Conservation (phyloP, 2,888 invertebrate genomes). For the Gymnoscelis rufifasciata region DNA sequence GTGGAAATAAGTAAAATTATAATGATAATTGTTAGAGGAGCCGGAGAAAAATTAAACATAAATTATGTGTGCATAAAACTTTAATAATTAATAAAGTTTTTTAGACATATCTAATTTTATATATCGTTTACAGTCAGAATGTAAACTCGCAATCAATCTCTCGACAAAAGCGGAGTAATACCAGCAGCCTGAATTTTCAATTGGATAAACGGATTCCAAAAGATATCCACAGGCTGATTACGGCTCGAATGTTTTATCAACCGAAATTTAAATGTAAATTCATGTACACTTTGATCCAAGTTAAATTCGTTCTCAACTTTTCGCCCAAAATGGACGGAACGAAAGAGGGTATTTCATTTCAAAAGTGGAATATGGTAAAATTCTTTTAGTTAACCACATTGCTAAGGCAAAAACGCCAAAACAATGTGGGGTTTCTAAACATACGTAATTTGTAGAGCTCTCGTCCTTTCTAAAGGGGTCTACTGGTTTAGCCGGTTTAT, state of each 20-base stretch:
- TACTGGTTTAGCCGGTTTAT: constrained; percentile 17
- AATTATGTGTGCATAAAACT: no score
- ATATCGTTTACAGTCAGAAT: no score
- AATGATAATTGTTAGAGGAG: no score
- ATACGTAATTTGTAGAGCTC: constrained; percentile 15
- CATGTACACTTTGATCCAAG: constrained; percentile 15
- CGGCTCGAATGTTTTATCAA: constrained; percentile 3
- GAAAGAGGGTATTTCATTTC: constrained; percentile 5
- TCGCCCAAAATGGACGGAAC: constrained; percentile 7
- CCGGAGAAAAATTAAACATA: no score
- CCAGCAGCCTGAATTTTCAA: not conserved
- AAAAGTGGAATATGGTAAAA: constrained; percentile 7
- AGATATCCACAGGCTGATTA: not conserved
- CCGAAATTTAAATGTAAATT: constrained; percentile 2
- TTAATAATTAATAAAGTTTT: no score
- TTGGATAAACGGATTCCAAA: not conserved
- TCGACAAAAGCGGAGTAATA: not conserved
- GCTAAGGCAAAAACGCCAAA: constrained; percentile 3
- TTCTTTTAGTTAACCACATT: constrained; percentile 9
- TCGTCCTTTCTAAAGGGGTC: constrained; percentile 11
- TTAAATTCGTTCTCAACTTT: constrained; percentile 16
- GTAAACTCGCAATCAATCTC: no score
- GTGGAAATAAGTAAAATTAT: no score
- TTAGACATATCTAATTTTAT: no score
- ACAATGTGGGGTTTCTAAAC: constrained; percentile 6